These are phyloP conservation scores for Brassicogethes aeneus DNA, from an alignment of 2,888 invertebrate genomes.

Conservation along the genomic window DNA sequence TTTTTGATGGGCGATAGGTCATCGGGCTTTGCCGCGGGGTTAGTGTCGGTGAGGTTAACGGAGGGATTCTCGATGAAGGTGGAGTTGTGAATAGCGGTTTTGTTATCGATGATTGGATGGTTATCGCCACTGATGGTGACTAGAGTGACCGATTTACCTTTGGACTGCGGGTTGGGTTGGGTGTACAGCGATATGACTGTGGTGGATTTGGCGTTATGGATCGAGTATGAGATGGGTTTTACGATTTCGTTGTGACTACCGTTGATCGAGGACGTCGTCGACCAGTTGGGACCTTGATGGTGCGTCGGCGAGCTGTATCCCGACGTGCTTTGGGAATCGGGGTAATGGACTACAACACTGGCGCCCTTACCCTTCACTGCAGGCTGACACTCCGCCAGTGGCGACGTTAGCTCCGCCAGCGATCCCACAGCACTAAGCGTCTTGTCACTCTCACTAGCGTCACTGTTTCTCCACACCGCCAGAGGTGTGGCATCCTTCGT, in stretches of 20 bases:
- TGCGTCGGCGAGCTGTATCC: conserved; percentile 44
- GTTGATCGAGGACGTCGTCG: conserved; percentile 38
- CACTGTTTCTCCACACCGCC: conserved; percentile 36
- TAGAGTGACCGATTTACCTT: conserved; percentile 39
- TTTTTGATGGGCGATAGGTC: background rate
- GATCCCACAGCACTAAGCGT: conserved; percentile 41
- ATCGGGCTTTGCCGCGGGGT: background rate
- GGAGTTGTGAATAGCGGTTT: conserved; percentile 12
- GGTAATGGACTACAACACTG: conserved; percentile 35
- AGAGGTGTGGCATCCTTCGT: conserved; percentile 28
- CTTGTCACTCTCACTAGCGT: conserved; percentile 38
- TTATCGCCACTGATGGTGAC: conserved; percentile 36
- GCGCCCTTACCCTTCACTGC: conserved; percentile 34
- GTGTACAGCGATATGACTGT: conserved; percentile 40
- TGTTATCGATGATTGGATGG: conserved; percentile 16
- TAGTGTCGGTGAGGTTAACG: background rate
- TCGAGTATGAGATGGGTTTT: conserved; percentile 36
- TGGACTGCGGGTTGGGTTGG: conserved; percentile 24
- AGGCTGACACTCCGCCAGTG: conserved; percentile 31
- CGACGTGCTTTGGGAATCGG: conserved; percentile 43
- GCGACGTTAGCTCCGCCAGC: conserved; percentile 36
- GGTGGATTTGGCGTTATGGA: conserved; percentile 39
- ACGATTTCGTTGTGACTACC: conserved; percentile 34
- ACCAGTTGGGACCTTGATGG: conserved; percentile 34
- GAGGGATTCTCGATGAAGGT: conserved; percentile 10